Evolutionary conservation across 2,888 invertebrate species (phyloP), one percentile per base, ranked within the genome.

Genomic region (Apomyelois bistriatella): DNA sequence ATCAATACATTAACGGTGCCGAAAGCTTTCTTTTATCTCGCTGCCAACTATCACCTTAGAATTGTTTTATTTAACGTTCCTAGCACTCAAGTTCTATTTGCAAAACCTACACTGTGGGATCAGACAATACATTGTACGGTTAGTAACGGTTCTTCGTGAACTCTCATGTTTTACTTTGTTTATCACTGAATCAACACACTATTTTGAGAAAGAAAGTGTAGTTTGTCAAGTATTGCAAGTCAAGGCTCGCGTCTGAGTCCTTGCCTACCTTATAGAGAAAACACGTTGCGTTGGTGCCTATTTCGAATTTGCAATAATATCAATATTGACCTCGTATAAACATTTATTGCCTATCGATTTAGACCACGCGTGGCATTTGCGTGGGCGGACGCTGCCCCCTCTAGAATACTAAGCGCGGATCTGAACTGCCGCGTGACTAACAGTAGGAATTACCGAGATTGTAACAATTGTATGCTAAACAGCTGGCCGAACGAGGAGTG

Each of bases 341-440:
- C 84, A 84, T 85, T 86, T 86, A 87, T 80, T 75, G 78, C 74
- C 72, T 71, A 70, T 77, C 72, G 68, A 78, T 85, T 83, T 77
- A 76, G 79, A 80, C 82, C 68, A 70, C 68, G 78, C 74, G 79
- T 70, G 72, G 64, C 68, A 74, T 76, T 77, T 73, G 83, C 81
- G 85, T 85, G 81, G 79, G 82, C 79, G 72, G 68, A 68, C 68
- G 60, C 62, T 58, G 58, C 64, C 22, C 22, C 22, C 68, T 63
- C 61, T 67, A 70, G 87, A 78, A 88, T 88, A 84, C 76, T 78
- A 85, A 88, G 66, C 58, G 62, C 60, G 68, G 72, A 81, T 83
- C 78, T 74, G 67, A 81, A 70, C 66, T 58, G 65, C 84, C 82
- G 85, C 86, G 78, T 88, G 86, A 87, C 85, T 85, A 82, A 86